Evolutionary conservation across 2,113 vertebrate genomes (phyloP).

Genomic region (Pomatostomus ruficeps): DNA sequence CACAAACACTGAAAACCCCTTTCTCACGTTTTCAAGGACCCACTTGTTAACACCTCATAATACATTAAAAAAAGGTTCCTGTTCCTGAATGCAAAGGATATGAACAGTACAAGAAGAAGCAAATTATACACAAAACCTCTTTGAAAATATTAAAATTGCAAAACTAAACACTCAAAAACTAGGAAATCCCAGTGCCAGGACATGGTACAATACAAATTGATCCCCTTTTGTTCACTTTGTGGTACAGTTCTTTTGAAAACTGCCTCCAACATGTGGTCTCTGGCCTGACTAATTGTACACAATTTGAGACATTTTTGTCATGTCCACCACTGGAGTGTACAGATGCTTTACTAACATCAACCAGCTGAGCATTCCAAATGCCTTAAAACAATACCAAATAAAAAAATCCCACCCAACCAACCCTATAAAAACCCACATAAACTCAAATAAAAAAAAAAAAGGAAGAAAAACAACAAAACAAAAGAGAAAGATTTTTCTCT

Average conservation of each 20-base stretch:
- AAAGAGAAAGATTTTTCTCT: neutral
- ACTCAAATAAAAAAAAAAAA: neutral
- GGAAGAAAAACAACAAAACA: neutral
- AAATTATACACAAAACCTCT: neutral
- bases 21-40: neutral
- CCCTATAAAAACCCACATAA: neutral
- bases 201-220: fast-evolving
- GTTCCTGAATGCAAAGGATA: neutral
- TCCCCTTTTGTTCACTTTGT: neutral
- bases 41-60: neutral
- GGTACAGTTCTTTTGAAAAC: neutral
- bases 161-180: neutral
- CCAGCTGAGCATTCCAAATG: neutral
- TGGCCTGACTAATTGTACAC: neutral
- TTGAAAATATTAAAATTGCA: neutral
- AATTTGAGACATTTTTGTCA: neutral
- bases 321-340: neutral
- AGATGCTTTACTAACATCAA: neutral
- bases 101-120: neutral
- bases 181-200: neutral
- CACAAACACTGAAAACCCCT: neutral
- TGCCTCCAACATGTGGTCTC: neutral
- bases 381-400: neutral
- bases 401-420: too few relatives aligned
- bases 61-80: neutral